Base-by-base conservation (phyloP, 2,113 vertebrate genomes). In the Leptocoma aspasia region DNA sequence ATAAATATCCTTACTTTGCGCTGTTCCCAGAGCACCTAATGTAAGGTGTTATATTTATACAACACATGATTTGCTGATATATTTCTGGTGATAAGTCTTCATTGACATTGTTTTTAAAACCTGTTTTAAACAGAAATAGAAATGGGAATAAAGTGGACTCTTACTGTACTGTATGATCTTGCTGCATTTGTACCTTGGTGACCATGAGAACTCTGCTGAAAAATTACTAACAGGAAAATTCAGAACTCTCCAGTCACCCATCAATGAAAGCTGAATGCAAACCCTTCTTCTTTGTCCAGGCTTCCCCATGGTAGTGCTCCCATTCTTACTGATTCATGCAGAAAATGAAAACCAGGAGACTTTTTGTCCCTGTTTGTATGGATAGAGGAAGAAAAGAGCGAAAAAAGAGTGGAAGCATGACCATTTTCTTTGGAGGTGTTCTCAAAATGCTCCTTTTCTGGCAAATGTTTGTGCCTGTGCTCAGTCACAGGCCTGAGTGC, bases 271-370 rank as follows among this genome's bases (percentile, higher is more conserved):
- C 64, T 75, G 72, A 94, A 88, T 71, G 71, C 56, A 93, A 90
- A 90, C 39, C 64, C 93, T 73, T 33, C 52, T 92, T 8, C 85
- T 88, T 92, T 63, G 71, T 70, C 72, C 60, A 71, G 77, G 31
- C 64, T 75, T 94, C 64, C 72, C 85, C 28, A 42, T 11, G 54
- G 64, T 41, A 63, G 50, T 63, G 71, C 56, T 50, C 52, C 76
- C 90, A 78, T 96, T 96, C 79, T 94, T 88, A 89, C 28, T 78
- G 92, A 94, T 78, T 96, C 90, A 96, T 90, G 92, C 82, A 94
- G 92, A 96, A 97, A 96, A 92, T 63, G 66, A 95, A 96, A 93
- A 93, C n/a, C 85, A 94, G 76, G 52, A 94, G 79, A 83, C 63
- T 77, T 80, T 88, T 93, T 94, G 91, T 95, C 37, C 64, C 42